These are phyloP conservation scores for Amblyornis subalaris DNA, from an alignment of 2,113 vertebrate genomes.

Conservation along the genomic window DNA sequence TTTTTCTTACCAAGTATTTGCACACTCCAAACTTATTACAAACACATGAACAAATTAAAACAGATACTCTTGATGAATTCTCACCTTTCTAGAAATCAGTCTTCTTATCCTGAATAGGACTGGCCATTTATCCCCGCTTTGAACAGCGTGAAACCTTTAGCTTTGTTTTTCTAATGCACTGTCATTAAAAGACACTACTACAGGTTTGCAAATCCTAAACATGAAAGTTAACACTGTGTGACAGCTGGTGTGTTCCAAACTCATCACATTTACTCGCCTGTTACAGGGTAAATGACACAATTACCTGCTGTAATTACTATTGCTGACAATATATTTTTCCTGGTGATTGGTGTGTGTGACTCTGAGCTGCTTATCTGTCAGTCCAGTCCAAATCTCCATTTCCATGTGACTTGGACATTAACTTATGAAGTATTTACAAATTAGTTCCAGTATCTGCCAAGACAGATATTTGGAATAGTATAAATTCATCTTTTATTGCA, in stretches of 20 bases:
- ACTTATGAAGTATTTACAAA: slow-evolving; percentile 52
- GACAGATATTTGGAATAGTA: slow-evolving; percentile 3
- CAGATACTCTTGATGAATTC: not conserved
- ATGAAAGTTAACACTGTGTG: slow-evolving; percentile 69
- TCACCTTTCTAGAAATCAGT: not conserved
- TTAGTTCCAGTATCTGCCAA: slow-evolving; percentile 30
- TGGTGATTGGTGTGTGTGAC: slow-evolving; percentile 60
- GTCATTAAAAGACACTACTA: not conserved
- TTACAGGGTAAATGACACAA: slow-evolving; percentile 78
- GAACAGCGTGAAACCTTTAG: slow-evolving; percentile 1
- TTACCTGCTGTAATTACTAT: slow-evolving; percentile 79
- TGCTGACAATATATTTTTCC: slow-evolving; percentile 71
- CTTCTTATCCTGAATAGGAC: not conserved
- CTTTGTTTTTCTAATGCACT: not conserved
- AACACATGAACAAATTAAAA: not conserved
- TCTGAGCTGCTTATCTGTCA: slow-evolving; percentile 65
- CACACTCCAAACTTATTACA: not conserved
- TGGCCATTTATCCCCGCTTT: not conserved
- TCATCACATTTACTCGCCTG: slow-evolving; percentile 69
- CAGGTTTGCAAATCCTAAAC: slow-evolving; percentile 50
- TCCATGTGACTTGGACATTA: slow-evolving; percentile 15
- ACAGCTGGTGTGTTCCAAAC: slow-evolving; percentile 68
- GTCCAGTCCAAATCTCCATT: slow-evolving; percentile 39
- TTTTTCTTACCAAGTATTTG: not conserved
- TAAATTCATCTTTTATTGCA: not conserved